Conservation (phyloP, 2,113 vertebrate genomes). For the Oncorhynchus nerka region DNA sequence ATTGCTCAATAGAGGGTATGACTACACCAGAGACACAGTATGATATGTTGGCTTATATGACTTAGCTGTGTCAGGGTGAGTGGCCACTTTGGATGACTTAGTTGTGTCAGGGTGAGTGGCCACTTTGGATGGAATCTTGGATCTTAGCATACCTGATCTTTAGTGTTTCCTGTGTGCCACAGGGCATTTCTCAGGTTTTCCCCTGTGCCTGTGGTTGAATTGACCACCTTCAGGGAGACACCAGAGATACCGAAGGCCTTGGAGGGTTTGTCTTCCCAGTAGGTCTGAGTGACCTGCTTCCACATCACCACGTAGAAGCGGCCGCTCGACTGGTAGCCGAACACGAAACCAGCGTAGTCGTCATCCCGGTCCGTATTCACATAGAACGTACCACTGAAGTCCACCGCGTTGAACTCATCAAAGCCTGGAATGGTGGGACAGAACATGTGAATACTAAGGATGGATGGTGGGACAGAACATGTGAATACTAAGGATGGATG, state of each 20-base stretch:
- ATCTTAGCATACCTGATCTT: constrained; percentile 81
- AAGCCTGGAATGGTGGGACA: constrained; percentile 75
- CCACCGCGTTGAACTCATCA: constrained; percentile 92
- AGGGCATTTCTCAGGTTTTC: constrained; percentile 95
- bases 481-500: too few relatives aligned
- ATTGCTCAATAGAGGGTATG: not conserved
- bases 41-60: too few relatives aligned
- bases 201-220: constrained; percentile 91
- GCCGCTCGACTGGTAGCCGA: constrained; percentile 95
- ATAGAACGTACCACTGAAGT: constrained; percentile 97
- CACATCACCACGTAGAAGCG: constrained; percentile 98
- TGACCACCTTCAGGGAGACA: constrained; percentile 96
- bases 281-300: constrained; percentile 98
- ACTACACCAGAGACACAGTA: not conserved
- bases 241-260: constrained; percentile 95
- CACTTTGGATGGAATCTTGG: too few relatives aligned
- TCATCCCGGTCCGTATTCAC: constrained; percentile 97
- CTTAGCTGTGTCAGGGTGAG: too few relatives aligned
- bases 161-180: constrained; percentile 96
- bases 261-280: constrained; percentile 96
- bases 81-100: too few relatives aligned
- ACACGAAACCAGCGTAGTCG: constrained; percentile 96
- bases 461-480: too few relatives aligned
- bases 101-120: too few relatives aligned
- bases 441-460: not conserved